phyloP scores from a whole-genome alignment of 2,113 vertebrate species.

The Thalassoma bifasciatum region DNA sequence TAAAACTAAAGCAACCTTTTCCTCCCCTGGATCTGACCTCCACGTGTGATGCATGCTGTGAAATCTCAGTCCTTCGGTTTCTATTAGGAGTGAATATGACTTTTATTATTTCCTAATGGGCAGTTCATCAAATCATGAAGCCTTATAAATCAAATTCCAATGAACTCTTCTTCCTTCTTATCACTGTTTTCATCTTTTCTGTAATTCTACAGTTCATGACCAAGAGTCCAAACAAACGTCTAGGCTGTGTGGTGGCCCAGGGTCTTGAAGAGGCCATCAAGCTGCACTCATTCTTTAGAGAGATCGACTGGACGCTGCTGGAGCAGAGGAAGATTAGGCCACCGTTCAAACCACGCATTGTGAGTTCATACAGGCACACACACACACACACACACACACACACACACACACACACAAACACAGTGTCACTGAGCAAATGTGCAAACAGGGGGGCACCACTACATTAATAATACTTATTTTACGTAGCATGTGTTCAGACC shows the following conservation, averaged over 20 bases:
- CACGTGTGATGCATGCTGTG: neutral
- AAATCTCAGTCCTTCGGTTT: neutral
- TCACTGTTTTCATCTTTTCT: neutral
- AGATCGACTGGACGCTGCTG: slow-evolving; percentile 96
- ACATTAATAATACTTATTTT: too few relatives aligned
- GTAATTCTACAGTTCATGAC: slow-evolving; percentile 92
- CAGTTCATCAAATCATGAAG: neutral
- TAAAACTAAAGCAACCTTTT: too few relatives aligned
- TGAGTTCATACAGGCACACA: slow-evolving; percentile 80
- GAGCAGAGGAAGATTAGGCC: slow-evolving; percentile 96
- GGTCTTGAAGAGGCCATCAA: slow-evolving; percentile 95
- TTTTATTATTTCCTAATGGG: neutral
- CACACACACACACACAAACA: neutral
- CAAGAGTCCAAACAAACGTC: slow-evolving; percentile 94
- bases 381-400: neutral
- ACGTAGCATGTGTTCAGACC: too few relatives aligned
- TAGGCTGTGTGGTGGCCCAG: slow-evolving; percentile 92
- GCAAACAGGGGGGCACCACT: too few relatives aligned
- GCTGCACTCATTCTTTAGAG: slow-evolving; percentile 95
- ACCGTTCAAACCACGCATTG: slow-evolving; percentile 97
- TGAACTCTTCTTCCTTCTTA: neutral
- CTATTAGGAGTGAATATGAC: neutral
- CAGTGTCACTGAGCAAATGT: too few relatives aligned
- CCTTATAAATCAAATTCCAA: neutral
- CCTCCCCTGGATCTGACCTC: neutral